These are phyloP conservation scores for Sminthopsis crassicaudata DNA, from an alignment of 2,113 vertebrate species.

Conservation along the genomic window DNA sequence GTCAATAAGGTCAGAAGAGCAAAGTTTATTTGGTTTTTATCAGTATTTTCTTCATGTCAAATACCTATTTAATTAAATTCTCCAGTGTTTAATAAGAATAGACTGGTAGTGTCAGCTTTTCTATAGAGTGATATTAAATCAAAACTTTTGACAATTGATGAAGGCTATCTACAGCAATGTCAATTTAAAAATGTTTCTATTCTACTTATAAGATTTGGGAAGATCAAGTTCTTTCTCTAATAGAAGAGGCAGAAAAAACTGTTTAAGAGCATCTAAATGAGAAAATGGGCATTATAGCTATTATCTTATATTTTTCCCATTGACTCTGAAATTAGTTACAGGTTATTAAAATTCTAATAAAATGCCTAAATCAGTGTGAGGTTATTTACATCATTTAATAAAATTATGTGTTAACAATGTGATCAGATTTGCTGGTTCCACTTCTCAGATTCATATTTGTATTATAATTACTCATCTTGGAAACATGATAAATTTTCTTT, in stretches of 20 bases:
- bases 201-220: constrained; percentile 43
- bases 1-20: constrained; percentile 79
- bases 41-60: constrained; percentile 78
- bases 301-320: rapidly evolving
- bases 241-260: constrained; percentile 57
- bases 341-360: constrained; percentile 31
- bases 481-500: neutral
- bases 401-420: constrained; percentile 47
- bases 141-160: constrained; percentile 71
- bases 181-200: constrained; percentile 73
- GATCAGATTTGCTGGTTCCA: constrained; percentile 45
- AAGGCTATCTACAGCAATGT: constrained; percentile 74
- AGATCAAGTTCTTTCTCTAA: constrained; percentile 68
- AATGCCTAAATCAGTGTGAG: constrained; percentile 40
- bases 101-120: constrained; percentile 77
- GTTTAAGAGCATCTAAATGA: constrained; percentile 54
- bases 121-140: constrained; percentile 78
- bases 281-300: constrained; percentile 61
- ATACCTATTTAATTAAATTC: constrained; percentile 83
- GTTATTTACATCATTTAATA: neutral
- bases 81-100: constrained; percentile 74
- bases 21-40: constrained; percentile 79
- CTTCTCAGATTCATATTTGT: constrained; percentile 48
- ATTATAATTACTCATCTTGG: constrained; percentile 38
- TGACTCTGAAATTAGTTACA: neutral